Evolutionary conservation across 2,888 invertebrate species (phyloP), one percentile per base, ranked within the genome.

Genomic region (Drosophila hamatofila): DNA sequence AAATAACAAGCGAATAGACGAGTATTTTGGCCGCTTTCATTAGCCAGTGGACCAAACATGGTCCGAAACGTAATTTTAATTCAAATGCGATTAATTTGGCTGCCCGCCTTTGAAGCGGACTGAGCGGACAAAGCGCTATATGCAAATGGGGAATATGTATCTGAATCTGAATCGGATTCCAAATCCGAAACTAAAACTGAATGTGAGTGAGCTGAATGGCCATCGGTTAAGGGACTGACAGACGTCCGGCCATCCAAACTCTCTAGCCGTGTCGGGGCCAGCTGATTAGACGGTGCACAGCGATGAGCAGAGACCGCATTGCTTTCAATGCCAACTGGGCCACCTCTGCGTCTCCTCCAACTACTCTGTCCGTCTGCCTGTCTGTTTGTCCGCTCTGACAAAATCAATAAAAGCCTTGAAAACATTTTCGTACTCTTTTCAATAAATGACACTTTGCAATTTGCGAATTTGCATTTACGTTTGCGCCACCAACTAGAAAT

Each of bases 351-450:
- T 25, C 39, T 39, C 21, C 39, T 39, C 21, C 57, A 52, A 30
- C 35, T 39, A 8, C 39, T n/a, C 30, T 11, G 30, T 6, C 2
- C 33, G n/a, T n/a, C n/a, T n/a, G n/a, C n/a, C n/a, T n/a, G n/a
- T n/a, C n/a, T n/a, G n/a, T 0, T 33, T 18, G 33, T 21, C 14
- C 33, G 48, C 62, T 56, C 64, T 57, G 69, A 68, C 80, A 77
- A 83, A 82, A 87, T 87, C 82, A 78, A 82, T 82, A 78, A 70
- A 58, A 72, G 68, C 87, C 87, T 78, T 87, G 87, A 73, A 73
- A 67, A 41, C 39, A 49, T 75, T 78, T 74, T 73, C 78, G 48
- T 63, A 49, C 62, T 25, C 52, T 70, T 68, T 12, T 59, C 56
- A 67, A 61, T 77, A 69, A 72, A 71, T 77, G 72, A 72, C 75